These are phyloP conservation scores for Threskiornis aethiopicus DNA, from an alignment of 2,797 vertebrate species.

Conservation along the genomic window DNA sequence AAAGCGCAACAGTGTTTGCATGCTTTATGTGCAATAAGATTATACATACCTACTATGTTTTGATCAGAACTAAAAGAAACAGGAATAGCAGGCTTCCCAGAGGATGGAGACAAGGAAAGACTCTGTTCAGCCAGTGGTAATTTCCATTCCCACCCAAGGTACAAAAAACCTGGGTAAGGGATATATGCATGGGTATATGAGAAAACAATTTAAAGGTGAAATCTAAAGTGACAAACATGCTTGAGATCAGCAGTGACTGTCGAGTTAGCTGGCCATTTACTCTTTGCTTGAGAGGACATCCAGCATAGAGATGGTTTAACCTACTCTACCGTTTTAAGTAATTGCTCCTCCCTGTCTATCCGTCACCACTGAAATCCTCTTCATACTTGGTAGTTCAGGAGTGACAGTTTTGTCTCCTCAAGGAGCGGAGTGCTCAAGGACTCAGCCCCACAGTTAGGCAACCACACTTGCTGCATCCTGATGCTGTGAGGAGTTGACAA, in stretches of 20 bases:
- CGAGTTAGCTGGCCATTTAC: background rate
- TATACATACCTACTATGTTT: background rate
- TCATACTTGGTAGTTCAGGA: background rate
- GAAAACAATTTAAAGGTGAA: background rate
- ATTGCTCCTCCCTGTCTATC: background rate
- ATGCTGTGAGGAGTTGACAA: background rate
- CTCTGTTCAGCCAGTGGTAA: background rate
- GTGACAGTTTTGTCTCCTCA: background rate
- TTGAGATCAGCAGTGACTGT: background rate
- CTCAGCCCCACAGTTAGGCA: background rate
- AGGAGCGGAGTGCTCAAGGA: background rate
- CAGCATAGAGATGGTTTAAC: background rate
- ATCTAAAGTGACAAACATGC: background rate
- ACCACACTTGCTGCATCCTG: background rate
- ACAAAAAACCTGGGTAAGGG: background rate
- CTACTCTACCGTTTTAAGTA: background rate
- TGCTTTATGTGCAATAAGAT: background rate
- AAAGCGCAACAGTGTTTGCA: background rate
- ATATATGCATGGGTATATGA: background rate
- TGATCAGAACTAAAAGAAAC: constrained; percentile 20
- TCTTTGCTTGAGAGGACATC: background rate
- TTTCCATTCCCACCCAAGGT: background rate
- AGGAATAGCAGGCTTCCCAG: background rate
- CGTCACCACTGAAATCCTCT: background rate
- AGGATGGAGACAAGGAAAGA: background rate